phyloP scores from a whole-genome alignment of 2,113 vertebrate genomes.

The Brachirus orientalis region DNA sequence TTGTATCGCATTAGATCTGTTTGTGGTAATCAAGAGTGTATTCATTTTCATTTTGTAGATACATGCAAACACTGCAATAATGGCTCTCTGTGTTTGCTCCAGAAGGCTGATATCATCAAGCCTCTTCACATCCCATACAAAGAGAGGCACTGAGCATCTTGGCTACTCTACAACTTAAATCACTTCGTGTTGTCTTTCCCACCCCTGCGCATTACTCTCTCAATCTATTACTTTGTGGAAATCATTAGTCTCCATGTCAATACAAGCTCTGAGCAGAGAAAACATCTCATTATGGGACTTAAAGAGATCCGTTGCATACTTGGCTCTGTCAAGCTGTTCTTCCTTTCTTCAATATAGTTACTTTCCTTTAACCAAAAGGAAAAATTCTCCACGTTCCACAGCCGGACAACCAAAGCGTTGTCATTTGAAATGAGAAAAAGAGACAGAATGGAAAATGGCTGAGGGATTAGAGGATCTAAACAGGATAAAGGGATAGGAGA shows the following conservation, averaged over 20 bases:
- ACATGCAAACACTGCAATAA: slow-evolving; percentile 6
- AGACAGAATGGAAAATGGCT: slow-evolving; percentile 75
- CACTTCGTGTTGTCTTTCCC: slow-evolving; percentile 74
- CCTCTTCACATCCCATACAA: slow-evolving; percentile 49
- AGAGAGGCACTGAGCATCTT: slow-evolving; percentile 54
- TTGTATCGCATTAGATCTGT: neutral
- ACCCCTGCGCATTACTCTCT: slow-evolving; percentile 67
- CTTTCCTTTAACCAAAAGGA: slow-evolving; percentile 75
- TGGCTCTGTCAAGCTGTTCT: slow-evolving; percentile 75
- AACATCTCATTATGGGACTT: slow-evolving; percentile 82
- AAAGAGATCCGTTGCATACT: slow-evolving; percentile 79
- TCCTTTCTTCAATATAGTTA: slow-evolving; percentile 76
- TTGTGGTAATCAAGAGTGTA: neutral
- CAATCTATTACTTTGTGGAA: slow-evolving; percentile 79
- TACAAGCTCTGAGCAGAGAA: slow-evolving; percentile 76
- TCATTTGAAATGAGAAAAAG: slow-evolving; percentile 75
- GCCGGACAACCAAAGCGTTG: slow-evolving; percentile 81
- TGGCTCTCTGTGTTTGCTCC: slow-evolving; percentile 37
- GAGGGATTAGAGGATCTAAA: slow-evolving; percentile 80
- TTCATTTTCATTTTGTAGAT: slow-evolving; percentile 4
- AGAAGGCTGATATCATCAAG: slow-evolving; percentile 42
- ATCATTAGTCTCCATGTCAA: slow-evolving; percentile 78
- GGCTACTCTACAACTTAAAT: slow-evolving; percentile 58
- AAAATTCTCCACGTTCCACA: slow-evolving; percentile 80
- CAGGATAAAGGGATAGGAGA: slow-evolving; percentile 79